A percentile compares a stretch with the other conserved stretches of the same genome.
phyloP scores from a whole-genome alignment of 2,797 vertebrate species.

The Selene dorsalis region DNA sequence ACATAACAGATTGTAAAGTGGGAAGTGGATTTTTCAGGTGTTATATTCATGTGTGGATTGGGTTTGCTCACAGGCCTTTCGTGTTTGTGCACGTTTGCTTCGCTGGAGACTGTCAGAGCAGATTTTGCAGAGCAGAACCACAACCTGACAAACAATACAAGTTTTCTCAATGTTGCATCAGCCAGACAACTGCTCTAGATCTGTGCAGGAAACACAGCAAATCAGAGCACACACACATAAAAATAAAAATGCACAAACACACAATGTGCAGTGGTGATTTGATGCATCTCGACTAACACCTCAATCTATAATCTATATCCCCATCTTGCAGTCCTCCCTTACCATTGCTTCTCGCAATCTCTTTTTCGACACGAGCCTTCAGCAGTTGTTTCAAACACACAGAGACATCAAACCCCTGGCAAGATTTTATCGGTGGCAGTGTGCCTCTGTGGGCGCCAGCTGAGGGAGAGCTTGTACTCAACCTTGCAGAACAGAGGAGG shows the following conservation, averaged over 20 bases:
- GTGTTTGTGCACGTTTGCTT: conserved; percentile 23
- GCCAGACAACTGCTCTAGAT: conserved; percentile 35
- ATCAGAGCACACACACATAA: conserved; percentile 5
- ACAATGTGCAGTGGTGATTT: conserved; percentile 8
- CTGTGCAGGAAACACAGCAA: conserved; percentile 30
- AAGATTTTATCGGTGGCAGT: conserved; percentile 59
- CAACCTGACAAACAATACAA: conserved; percentile 47
- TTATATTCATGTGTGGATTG: conserved; percentile 39
- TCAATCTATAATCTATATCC: conserved; percentile 53
- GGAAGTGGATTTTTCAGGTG: conserved; percentile 61
- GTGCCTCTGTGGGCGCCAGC: conserved; percentile 60
- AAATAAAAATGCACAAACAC: conserved; percentile 14
- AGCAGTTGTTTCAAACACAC: conserved; percentile 53
- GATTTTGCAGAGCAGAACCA: conserved; percentile 56
- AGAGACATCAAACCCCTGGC: conserved; percentile 61
- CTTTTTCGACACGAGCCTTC: conserved; percentile 30
- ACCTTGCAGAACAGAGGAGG: conserved; percentile 67
- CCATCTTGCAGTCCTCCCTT: conserved; percentile 39
- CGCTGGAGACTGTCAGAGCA: conserved; percentile 39
- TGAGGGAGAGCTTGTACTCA: conserved; percentile 64
- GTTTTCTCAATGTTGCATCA: conserved; percentile 77
- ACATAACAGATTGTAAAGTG: conserved; percentile 44
- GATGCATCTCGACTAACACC: conserved; percentile 40
- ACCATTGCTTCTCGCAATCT: conserved; percentile 35
- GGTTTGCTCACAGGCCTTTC: conserved; percentile 34